Percentiles rank a stretch among this genome's conserved stretches.
Conservation (phyloP, 2,888 invertebrate species). For the Sarcophaga subvicina region DNA sequence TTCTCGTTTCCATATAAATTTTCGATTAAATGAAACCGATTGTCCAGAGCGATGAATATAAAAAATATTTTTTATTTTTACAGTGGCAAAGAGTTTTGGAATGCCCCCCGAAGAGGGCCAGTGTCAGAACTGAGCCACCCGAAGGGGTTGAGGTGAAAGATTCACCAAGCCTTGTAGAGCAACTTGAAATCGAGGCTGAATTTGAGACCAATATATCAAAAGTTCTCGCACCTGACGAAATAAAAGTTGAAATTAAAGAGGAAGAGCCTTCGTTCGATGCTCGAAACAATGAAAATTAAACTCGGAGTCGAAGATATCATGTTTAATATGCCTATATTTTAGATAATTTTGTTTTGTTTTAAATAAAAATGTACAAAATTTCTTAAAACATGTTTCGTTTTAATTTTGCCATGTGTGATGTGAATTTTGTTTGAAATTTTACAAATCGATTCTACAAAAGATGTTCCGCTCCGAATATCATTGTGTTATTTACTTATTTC, state of each 20-base stretch:
- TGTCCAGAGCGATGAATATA: not conserved
- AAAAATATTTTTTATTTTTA: not conserved
- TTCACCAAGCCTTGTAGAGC: conserved; percentile 27
- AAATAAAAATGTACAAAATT: not conserved
- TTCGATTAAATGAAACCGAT: not conserved
- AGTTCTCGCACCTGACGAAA: too few relatives aligned
- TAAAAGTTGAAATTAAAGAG: not conserved
- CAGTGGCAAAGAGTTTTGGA: not conserved
- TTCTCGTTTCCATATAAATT: not conserved
- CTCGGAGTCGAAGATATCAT: too few relatives aligned
- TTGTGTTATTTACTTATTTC: too few relatives aligned
- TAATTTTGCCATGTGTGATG: too few relatives aligned
- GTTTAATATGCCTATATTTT: too few relatives aligned
- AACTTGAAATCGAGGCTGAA: conserved; percentile 60
- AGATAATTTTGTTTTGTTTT: not conserved
- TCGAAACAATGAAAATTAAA: conserved; percentile 27
- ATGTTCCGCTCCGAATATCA: too few relatives aligned
- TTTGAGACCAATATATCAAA: conserved; percentile 28
- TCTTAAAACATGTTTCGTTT: not conserved
- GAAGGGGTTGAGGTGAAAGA: conserved; percentile 5
- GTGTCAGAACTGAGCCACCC: conserved; percentile 9
- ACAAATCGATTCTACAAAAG: too few relatives aligned
- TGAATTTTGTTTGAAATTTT: too few relatives aligned
- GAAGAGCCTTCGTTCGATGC: not conserved
- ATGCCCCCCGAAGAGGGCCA: not conserved